Conservation (phyloP, 1,140 invertebrate species). For the Drosophila murphyi region DNA sequence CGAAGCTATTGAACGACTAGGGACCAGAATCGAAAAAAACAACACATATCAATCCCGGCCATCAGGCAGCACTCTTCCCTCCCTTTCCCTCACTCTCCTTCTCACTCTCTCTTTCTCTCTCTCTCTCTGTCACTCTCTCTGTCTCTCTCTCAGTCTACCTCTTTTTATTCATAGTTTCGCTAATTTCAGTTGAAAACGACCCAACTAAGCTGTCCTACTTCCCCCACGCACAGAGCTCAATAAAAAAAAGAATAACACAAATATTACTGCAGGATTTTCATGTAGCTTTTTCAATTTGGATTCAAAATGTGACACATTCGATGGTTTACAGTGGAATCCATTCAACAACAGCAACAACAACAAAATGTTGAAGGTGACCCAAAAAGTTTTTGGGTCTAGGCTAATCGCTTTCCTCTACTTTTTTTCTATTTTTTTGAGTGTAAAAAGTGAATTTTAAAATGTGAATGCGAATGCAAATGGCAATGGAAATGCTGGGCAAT, state of each 20-base stretch:
- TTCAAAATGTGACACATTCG: constrained; percentile 20
- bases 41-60: constrained; percentile 37
- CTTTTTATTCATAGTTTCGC: constrained; percentile 17
- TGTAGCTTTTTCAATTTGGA: constrained; percentile 37
- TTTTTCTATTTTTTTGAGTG: background rate
- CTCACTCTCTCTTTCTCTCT: background rate
- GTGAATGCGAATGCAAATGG: constrained; percentile 14
- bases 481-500: constrained; percentile 2
- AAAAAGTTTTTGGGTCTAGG: constrained; percentile 6
- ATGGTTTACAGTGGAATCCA: constrained; percentile 9
- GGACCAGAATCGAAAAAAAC: background rate
- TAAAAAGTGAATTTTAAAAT: constrained; percentile 9
- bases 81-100: background rate
- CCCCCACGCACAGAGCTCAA: constrained; percentile 4
- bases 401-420: constrained; percentile 3
- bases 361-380: constrained; percentile 16
- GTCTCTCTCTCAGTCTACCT: background rate
- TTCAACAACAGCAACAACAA: background rate
- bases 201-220: constrained; percentile 23
- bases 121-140: background rate
- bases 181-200: constrained; percentile 31
- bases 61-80: constrained; percentile 14
- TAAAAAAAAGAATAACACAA: constrained; percentile 7
- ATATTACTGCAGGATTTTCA: constrained; percentile 31
- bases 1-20: constrained; percentile 1